These are phyloP conservation scores for Gallinago paraguaiae DNA, from an alignment of 2,113 vertebrate species.

Conservation along the genomic window DNA sequence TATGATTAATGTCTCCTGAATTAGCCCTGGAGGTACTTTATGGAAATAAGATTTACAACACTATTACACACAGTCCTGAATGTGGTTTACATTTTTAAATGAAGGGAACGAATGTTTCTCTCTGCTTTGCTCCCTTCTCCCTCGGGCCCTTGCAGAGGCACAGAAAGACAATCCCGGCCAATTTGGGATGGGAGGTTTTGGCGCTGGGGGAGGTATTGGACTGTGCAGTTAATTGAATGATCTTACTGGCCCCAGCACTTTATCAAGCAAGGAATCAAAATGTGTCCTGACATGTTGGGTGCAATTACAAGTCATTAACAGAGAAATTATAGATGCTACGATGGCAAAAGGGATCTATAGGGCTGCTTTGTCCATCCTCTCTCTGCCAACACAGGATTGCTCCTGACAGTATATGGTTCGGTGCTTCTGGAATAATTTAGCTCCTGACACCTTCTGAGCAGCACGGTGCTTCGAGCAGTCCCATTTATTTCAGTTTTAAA, in stretches of 20 bases:
- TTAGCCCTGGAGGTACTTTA: conserved; percentile 55
- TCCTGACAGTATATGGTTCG: conserved; percentile 14
- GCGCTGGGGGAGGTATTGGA: not conserved
- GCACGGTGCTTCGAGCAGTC: not conserved
- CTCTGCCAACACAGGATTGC: not conserved
- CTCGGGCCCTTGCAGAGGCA: not conserved
- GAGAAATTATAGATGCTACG: conserved; percentile 28
- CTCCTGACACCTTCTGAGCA: not conserved
- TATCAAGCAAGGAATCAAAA: conserved; percentile 40
- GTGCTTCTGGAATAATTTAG: not conserved
- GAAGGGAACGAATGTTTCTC: conserved; percentile 5
- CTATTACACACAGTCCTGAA: conserved; percentile 37
- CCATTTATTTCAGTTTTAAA: not conserved
- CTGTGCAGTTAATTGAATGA: not conserved
- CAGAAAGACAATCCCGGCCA: not conserved
- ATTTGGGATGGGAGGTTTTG: not conserved
- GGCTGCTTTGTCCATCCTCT: not conserved
- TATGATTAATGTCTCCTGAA: conserved; percentile 55
- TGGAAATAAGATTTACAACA: conserved; percentile 60
- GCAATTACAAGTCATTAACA: conserved; percentile 41
- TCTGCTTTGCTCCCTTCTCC: not conserved
- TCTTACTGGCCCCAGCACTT: not conserved
- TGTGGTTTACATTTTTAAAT: conserved; percentile 53
- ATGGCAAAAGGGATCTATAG: not conserved
- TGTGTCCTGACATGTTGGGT: conserved; percentile 22